These are phyloP conservation scores for Rhynchopsitta pachyrhyncha DNA, from an alignment of 2,113 vertebrate genomes.

Conservation along the genomic window DNA sequence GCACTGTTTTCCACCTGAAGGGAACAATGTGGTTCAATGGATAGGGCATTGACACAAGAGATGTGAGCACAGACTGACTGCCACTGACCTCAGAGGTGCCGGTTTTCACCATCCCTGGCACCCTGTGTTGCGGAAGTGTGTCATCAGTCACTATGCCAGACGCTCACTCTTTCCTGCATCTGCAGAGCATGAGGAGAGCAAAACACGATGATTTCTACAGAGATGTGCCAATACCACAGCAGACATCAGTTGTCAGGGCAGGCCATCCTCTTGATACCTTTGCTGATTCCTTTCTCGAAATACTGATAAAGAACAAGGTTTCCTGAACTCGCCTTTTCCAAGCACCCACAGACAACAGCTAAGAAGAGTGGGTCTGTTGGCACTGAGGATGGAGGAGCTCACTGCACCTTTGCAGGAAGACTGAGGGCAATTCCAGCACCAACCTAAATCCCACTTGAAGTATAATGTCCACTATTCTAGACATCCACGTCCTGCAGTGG, in stretches of 20 bases:
- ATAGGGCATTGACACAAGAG: neutral
- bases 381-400: neutral
- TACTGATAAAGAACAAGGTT: neutral
- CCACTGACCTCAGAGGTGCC: neutral
- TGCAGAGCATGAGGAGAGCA: neutral
- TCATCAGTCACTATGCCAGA: neutral
- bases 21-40: neutral
- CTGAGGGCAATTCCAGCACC: neutral
- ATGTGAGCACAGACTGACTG: rapidly evolving
- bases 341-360: neutral
- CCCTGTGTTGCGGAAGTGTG: neutral
- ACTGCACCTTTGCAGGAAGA: neutral
- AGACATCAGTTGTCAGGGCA: neutral
- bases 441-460: neutral
- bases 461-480: neutral
- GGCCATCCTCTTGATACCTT: neutral
- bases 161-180: neutral
- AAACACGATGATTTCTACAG: neutral
- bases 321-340: neutral
- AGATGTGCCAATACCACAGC: neutral
- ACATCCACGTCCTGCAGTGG: neutral
- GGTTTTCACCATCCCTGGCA: neutral
- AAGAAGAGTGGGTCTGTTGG: neutral
- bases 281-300: neutral
- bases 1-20: neutral